Evolutionary conservation across 1,140 invertebrate genomes (phyloP).

Genomic region (Neodiprion fabricii): DNA sequence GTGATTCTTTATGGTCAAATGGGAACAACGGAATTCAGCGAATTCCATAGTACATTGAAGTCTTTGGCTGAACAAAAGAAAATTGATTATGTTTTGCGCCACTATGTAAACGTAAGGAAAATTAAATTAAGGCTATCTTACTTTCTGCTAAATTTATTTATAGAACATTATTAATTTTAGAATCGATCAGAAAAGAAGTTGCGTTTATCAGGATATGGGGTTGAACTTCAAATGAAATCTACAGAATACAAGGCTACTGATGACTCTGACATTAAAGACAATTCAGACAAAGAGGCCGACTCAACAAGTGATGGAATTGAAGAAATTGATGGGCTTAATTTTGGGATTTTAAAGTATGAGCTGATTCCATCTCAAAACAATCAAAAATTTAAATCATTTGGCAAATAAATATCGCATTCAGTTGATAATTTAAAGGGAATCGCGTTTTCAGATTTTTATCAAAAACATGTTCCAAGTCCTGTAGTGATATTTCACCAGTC

Average conservation of each 20-base stretch:
- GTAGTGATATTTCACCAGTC: no score
- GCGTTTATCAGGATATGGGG: conserved; percentile 94
- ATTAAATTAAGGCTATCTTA: conserved; percentile 2
- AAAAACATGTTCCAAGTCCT: no score
- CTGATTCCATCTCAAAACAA: conserved; percentile 21
- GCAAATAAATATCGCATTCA: conserved; percentile 20
- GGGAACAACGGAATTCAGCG: conserved; percentile 75
- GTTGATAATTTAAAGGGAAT: not conserved
- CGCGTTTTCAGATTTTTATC: not conserved
- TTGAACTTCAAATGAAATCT: conserved; percentile 98
- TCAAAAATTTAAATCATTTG: conserved; percentile 9
- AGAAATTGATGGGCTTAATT: conserved; percentile 91
- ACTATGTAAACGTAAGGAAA: conserved; percentile 76
- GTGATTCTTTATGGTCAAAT: conserved; percentile 89
- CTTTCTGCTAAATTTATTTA: not conserved
- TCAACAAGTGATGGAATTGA: conserved; percentile 65
- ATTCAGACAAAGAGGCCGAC: conserved; percentile 60
- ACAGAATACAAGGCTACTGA: conserved; percentile 99
- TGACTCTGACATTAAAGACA: conserved; percentile 78
- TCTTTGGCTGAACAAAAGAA: conserved; percentile 70
- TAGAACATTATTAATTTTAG: conserved; percentile 49
- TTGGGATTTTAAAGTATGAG: conserved; percentile 76
- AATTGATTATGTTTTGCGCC: conserved; percentile 87
- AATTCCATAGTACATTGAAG: conserved; percentile 78
- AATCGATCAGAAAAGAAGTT: conserved; percentile 67